Conservation (phyloP, 2,797 vertebrate genomes). For the Bradypodion pumilum region DNA sequence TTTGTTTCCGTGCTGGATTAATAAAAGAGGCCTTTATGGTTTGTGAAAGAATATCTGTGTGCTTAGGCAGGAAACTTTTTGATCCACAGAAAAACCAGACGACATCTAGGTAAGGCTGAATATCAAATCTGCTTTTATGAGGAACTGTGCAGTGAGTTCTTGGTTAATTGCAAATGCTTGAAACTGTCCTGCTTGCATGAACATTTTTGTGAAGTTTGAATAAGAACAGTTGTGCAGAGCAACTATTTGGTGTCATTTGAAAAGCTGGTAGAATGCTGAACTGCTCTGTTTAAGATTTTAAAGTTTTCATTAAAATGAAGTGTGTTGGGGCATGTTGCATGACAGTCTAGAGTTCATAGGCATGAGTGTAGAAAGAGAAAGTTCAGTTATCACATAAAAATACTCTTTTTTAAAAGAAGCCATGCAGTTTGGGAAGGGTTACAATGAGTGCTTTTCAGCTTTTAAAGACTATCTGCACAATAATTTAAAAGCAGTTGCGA, state of each 20-base stretch:
- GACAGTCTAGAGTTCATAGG: constrained; percentile 49
- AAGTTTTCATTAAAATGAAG: constrained; percentile 22
- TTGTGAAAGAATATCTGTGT: constrained; percentile 81
- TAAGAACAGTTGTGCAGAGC: constrained; percentile 51
- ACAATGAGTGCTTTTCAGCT: constrained; percentile 68
- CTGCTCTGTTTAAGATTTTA: constrained; percentile 52
- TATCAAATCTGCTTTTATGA: constrained; percentile 71
- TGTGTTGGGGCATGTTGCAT: background rate
- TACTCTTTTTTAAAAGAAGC: constrained; percentile 55
- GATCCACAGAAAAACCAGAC: constrained; percentile 79
- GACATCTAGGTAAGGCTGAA: constrained; percentile 80
- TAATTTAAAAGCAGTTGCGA: constrained; percentile 74
- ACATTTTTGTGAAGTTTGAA: constrained; percentile 68
- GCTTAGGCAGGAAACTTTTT: constrained; percentile 81
- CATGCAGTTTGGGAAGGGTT: constrained; percentile 64
- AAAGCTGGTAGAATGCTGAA: constrained; percentile 46
- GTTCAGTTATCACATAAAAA: constrained; percentile 66
- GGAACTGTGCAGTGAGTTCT: constrained; percentile 48
- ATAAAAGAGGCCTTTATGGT: constrained; percentile 79
- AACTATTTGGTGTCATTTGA: constrained; percentile 65
- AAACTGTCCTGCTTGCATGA: constrained; percentile 60
- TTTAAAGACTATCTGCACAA: constrained; percentile 72
- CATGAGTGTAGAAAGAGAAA: constrained; percentile 34
- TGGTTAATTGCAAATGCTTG: constrained; percentile 51
- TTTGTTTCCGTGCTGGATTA: constrained; percentile 75